Evolutionary conservation across 2,797 vertebrate genomes (phyloP).

Genomic region (Petrocephalus sullivani): DNA sequence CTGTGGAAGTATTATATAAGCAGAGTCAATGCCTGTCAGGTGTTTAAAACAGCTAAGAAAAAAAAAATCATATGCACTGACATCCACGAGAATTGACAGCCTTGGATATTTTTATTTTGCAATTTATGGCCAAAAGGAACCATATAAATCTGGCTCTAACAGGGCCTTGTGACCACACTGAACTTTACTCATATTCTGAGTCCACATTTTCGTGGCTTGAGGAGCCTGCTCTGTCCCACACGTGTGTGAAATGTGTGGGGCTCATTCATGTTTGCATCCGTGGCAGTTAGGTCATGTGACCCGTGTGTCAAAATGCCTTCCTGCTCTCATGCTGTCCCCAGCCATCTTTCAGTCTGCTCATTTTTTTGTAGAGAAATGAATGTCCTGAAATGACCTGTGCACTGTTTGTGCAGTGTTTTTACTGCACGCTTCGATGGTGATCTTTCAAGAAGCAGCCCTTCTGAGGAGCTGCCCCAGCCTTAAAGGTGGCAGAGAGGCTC

Average conservation of each 20-base stretch:
- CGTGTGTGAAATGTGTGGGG: background rate
- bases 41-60: background rate
- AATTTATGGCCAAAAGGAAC: background rate
- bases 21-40: background rate
- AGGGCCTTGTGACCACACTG: background rate
- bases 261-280: background rate
- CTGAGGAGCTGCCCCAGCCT: background rate
- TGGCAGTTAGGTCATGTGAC: background rate
- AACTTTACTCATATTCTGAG: background rate
- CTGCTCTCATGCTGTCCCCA: background rate
- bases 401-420: background rate
- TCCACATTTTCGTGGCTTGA: background rate
- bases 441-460: background rate
- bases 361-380: background rate
- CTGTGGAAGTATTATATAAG: background rate
- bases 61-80: background rate
- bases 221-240: background rate
- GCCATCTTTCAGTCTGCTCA: background rate
- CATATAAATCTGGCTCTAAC: background rate
- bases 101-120: background rate
- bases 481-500: background rate
- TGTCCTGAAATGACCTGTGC: background rate
- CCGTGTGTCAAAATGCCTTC: no score
- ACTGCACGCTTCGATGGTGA: background rate
- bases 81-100: background rate